Base-by-base conservation (phyloP, 1,140 invertebrate species). In the Thrips palmi region DNA sequence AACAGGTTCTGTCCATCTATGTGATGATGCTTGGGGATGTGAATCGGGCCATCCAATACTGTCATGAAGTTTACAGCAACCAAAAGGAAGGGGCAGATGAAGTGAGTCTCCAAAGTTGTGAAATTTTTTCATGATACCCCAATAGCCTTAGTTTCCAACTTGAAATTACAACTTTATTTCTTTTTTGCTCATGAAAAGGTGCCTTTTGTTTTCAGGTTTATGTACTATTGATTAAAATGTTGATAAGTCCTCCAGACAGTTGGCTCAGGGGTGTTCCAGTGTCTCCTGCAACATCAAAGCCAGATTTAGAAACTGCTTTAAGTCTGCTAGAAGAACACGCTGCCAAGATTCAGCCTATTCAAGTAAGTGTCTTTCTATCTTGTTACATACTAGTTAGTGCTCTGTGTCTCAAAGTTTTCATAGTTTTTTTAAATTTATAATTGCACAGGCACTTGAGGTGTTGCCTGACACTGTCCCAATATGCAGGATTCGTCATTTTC, bases 1-100 rank as follows among this genome's bases (percentile, higher is more conserved):
- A 96, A 51, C 80, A 96, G 55, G 89, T 85, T 2, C 59, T 98
- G 28, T 74, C 76, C 1, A 89, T 97, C 52, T 97, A 96, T 54
- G 71, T 92, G 48, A 80, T 66, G 63, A 74, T 65, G 49, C 73
- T 74, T 39, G 74, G 84, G 30, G 77, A 97, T 59, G 67, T 79
- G 14, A 51, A 70, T 1, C 72, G 75, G 50, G 92, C 92, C 0
- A 74, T 82, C 49, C 58, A 72, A 37, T 96, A 94, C 60, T 93
- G 89, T 52, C 67, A 77, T 47, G 74, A 67, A 53, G 71, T 78
- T 36, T 71, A 69, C 58, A 47, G 59, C 54, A 52, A 47, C 52
- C 4, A 58, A 36, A 37, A 55, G 45, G 31, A 64, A 55, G 53
- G 65, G 4, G 50, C 62, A 25, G 62, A 68, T 2, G 66, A 79